phyloP scores from a whole-genome alignment of 2,888 invertebrate genomes.

The Nezara viridula region DNA sequence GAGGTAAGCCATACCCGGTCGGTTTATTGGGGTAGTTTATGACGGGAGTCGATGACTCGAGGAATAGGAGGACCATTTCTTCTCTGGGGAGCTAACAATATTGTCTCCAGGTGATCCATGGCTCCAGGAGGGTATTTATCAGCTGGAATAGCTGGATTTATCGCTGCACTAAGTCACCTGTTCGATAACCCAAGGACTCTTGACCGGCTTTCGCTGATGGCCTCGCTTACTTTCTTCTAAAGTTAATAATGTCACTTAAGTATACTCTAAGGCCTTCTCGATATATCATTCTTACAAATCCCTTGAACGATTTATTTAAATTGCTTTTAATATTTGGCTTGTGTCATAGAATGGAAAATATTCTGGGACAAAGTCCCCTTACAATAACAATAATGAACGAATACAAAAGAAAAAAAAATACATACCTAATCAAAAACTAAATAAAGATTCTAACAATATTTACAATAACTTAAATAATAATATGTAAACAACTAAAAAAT shows the following conservation, averaged over 20 bases:
- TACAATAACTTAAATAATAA: too few species aligned
- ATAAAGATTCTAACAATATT: too few species aligned
- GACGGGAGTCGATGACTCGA: background rate
- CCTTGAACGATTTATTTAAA: too few species aligned
- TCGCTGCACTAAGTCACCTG: background rate
- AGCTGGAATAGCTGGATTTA: slow-evolving; percentile 28
- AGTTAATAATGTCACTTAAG: background rate
- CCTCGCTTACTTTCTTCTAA: background rate
- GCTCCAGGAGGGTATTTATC: background rate
- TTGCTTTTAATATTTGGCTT: too few species aligned
- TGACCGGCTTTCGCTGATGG: background rate
- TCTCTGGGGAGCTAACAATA: background rate
- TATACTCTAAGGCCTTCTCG: background rate
- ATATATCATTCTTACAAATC: background rate
- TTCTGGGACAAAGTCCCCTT: too few species aligned
- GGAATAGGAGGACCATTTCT: background rate
- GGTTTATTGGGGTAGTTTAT: slow-evolving; percentile 34
- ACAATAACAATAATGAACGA: too few species aligned
- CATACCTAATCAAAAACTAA: too few species aligned
- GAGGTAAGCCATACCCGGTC: background rate
- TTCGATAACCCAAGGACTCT: slow-evolving; percentile 22
- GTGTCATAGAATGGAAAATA: too few species aligned
- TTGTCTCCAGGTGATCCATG: slow-evolving; percentile 18
- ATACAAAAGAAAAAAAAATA: too few species aligned
- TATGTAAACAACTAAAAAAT: too few species aligned